Evolutionary conservation across 2,113 vertebrate genomes (phyloP), one percentile per base, ranked within the genome.

Genomic region (Hyperopisus bebe): DNA sequence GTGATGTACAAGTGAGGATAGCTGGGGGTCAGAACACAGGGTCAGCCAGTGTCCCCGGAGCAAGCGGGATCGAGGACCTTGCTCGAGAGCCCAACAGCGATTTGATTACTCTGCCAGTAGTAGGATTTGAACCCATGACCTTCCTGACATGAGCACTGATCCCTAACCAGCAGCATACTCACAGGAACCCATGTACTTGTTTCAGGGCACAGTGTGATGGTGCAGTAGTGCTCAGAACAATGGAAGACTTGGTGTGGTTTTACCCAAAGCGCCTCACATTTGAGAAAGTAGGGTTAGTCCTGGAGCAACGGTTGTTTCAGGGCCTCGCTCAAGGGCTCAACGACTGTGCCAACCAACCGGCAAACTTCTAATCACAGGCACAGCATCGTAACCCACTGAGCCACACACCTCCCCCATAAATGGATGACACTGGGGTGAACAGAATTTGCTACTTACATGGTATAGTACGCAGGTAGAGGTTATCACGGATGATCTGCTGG

Each of bases 401-500:
- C 62, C n/a, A 66, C 62, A 27, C 24, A 27, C n/a, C 24, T 3
- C 62, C 62, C 24, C 0, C 62, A 70, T 31, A 70, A 11, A 70
- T 70, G 62, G 35, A 42, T 19, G 35, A 80, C 74, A 80, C 1
- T 2, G 35, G 17, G 35, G 0, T 8, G 15, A 80, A 39, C 62
- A 70, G 35, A 39, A 19, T 42, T 42, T 42, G 13, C 74, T 80
- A 99, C 98, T 99, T 96, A 99, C 98, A 99, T 91, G 98, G 98
- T 93, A 99, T 99, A 90, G 98, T 99, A 94, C 98, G 97, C 93
- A 99, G 94, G 94, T 99, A 99, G 91, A 99, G 96, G 94, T 99
- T 99, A 95, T 99, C 98, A 94, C 98, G 96, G 95, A 99, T 99
- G 93, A 99, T 97, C 95, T 99, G 98, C 95, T 99, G 98, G 21